Percentiles rank a stretch among this genome's conserved stretches.
Evolutionary conservation across 1,140 invertebrate genomes (phyloP).

Genomic region (Heliconius hermathena): DNA sequence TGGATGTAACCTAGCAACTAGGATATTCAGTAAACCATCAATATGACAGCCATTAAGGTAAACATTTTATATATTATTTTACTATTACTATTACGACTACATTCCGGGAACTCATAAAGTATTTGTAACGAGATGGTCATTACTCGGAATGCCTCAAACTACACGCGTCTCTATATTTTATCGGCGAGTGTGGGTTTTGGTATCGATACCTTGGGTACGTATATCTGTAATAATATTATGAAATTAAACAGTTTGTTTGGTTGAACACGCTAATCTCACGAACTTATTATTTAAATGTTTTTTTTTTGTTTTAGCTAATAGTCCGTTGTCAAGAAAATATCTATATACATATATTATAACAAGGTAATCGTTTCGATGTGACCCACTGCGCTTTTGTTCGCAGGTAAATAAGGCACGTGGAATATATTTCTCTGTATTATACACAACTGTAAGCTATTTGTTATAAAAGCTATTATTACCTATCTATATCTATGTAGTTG

Average conservation of each 20-base stretch:
- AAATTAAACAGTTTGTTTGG: too few relatives aligned
- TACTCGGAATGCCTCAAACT: slow-evolving; percentile 34
- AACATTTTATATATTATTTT: slow-evolving; percentile 72
- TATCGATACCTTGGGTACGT: neutral
- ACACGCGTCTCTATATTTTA: slow-evolving; percentile 12
- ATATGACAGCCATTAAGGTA: slow-evolving; percentile 49
- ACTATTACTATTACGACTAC: slow-evolving; percentile 55
- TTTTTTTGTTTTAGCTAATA: too few relatives aligned
- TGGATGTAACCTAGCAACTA: too few relatives aligned
- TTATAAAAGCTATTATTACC: neutral
- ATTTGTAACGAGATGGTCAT: slow-evolving; percentile 44
- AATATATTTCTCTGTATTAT: too few relatives aligned
- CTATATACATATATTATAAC: too few relatives aligned
- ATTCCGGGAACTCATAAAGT: slow-evolving; percentile 57
- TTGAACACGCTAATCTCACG: too few relatives aligned
- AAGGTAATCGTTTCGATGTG: too few relatives aligned
- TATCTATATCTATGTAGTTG: neutral
- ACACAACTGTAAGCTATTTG: too few relatives aligned
- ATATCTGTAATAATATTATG: neutral
- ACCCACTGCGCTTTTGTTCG: too few relatives aligned
- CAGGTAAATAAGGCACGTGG: too few relatives aligned
- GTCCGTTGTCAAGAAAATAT: too few relatives aligned
- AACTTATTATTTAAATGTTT: too few relatives aligned
- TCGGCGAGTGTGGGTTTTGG: neutral
- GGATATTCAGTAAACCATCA: slow-evolving; percentile 18